Base-by-base conservation (phyloP, 2,797 vertebrate genomes). In the Todus mexicanus region DNA sequence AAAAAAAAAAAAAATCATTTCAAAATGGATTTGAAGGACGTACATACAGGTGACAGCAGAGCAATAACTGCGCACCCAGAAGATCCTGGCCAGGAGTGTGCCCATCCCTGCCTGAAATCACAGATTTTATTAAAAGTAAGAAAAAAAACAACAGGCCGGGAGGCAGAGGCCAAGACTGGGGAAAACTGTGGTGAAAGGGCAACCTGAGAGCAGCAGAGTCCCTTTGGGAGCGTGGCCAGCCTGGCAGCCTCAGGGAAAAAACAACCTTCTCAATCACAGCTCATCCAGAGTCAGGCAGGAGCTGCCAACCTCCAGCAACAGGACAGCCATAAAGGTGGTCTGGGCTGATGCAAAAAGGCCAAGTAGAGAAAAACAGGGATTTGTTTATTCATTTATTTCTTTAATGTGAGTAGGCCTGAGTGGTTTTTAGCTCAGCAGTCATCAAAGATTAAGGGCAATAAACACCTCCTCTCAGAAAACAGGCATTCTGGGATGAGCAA, bases 261-360 rank as follows among this genome's bases (percentile, higher is more conserved):
- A 10, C 53, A 71, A 5, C 42, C 26, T 89, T 9, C 29, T 81
- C 45, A 37, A 4, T 51, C 1, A 1, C 27, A 42, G n/a, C 25
- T 70, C 2, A 2, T 51, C 33, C 12, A 0, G 8, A 51, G 22
- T 21, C 2, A 1, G 22, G 29, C 1, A 0, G 25, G 53, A 84
- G 15, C 65, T 84, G 59, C 63, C 66, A 86, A 47, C 40, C 84
- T 68, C 40, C 35, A 59, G 40, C 7, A 2, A 12, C 0, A 0
- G 15, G 38, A 74, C 10, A 75, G 22, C 54, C 51, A 22, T 65
- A 40, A 74, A 19, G 33, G 19, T 47, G 26, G 48, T 45, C 54
- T 54, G 38, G 15, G 38, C 29, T 76, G 54, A 78, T 54, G 29
- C 29, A 75, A 89, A 91, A 73, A 59, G 59, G 15, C 29, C 11